Evolutionary conservation across 2,113 vertebrate species (phyloP).

Genomic region (Alexandromys fortis): DNA sequence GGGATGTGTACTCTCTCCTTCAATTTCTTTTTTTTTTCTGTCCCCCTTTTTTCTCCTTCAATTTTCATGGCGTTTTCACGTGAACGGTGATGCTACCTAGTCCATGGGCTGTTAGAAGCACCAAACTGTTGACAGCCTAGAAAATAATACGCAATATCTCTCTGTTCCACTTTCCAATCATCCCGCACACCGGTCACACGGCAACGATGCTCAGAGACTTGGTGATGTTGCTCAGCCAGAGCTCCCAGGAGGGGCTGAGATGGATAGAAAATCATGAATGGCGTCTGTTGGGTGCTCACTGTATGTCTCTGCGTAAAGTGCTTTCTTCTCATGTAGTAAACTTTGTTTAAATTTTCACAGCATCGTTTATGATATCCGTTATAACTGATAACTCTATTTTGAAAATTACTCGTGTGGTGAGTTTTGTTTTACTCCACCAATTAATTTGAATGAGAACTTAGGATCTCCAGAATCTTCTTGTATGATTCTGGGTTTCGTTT

Average conservation of each 20-base stretch:
- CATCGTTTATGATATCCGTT: slow-evolving; percentile 26
- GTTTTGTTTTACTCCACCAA: neutral
- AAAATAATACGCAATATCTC: neutral
- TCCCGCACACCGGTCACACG: neutral
- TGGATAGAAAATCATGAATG: slow-evolving; percentile 37
- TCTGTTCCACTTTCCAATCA: slow-evolving; percentile 6
- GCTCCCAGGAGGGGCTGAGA: slow-evolving; percentile 21
- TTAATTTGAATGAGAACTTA: neutral
- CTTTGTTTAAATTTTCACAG: slow-evolving; percentile 35
- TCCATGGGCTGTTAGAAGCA: neutral
- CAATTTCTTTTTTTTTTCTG: no score
- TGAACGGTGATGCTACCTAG: neutral
- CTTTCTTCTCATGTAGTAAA: slow-evolving; percentile 21
- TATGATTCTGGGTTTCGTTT: slow-evolving; percentile 25
- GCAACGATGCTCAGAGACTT: slow-evolving; percentile 40
- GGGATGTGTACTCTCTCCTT: neutral
- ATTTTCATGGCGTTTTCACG: slow-evolving; percentile 1
- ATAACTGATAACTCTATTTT: slow-evolving; percentile 37
- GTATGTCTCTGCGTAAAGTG: neutral
- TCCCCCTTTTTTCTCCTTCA: neutral
- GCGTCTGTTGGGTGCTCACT: neutral
- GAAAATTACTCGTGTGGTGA: slow-evolving; percentile 19
- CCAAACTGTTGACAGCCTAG: neutral
- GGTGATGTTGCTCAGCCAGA: neutral
- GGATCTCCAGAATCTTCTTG: slow-evolving; percentile 3